A percentile compares a stretch with the other conserved stretches of the same genome.
Conservation (phyloP, 2,888 invertebrate genomes). For the Sarcophaga subvicina region DNA sequence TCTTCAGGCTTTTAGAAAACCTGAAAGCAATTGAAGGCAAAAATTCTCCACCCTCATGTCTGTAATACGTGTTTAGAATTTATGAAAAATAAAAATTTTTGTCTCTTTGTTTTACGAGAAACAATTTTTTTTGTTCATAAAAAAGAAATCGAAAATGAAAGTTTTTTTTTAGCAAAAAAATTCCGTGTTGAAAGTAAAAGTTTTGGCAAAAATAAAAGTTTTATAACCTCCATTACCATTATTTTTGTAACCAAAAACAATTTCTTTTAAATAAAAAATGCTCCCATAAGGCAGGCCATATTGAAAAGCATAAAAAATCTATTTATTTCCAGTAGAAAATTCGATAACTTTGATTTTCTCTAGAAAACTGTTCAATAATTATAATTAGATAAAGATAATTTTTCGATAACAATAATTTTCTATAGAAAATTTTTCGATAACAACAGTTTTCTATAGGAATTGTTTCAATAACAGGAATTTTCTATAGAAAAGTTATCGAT, state of each 20-base stretch:
- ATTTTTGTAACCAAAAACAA: background rate
- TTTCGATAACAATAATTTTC: background rate
- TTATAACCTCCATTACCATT: background rate
- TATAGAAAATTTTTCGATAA: too few species aligned
- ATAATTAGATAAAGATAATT: background rate
- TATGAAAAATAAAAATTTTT: background rate
- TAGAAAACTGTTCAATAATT: background rate
- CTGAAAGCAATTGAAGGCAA: background rate
- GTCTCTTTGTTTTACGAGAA: background rate
- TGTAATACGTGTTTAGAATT: slow-evolving; percentile 48
- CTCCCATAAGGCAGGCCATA: background rate
- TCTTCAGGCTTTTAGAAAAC: background rate
- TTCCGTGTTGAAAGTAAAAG: background rate
- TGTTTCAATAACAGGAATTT: too few species aligned
- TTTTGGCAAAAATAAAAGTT: background rate
- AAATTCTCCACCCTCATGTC: background rate
- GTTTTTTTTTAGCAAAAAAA: background rate
- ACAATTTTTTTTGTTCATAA: background rate
- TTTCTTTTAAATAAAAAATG: background rate
- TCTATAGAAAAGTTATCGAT: too few species aligned
- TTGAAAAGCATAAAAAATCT: background rate
- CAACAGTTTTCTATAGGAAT: too few species aligned
- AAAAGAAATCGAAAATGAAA: background rate
- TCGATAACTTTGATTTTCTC: background rate
- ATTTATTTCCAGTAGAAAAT: background rate